Evolutionary conservation across 2,113 vertebrate species (phyloP), one percentile per base, ranked within the genome.

Genomic region (Tor tambroides): DNA sequence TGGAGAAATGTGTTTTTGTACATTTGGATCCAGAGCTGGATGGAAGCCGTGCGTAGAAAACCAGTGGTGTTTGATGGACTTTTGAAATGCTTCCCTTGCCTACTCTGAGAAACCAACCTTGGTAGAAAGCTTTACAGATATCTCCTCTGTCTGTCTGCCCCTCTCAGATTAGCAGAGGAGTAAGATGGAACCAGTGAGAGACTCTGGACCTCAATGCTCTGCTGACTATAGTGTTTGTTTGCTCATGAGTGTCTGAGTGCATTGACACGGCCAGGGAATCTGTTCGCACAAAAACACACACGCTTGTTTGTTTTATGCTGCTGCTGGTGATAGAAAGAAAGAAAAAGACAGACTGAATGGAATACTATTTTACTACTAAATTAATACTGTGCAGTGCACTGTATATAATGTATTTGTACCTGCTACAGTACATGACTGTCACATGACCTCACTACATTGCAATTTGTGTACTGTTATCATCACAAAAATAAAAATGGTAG

Each of bases 201-300:
- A 78, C 76, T 51, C 43, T 15, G 6, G 43, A 77, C 49, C 76
- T 54, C 43, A 78, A 9, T 19, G 49, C 43, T 78, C 28, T 77
- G 74, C 74, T 54, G 76, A 78, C 46, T 51, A 30, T 10, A 78
- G 49, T 54, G 49, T 78, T 78, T 78, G 76, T 78, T 78, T 78
- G 76, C 46, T 78, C 76, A 54, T 28, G 76, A 78, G 49, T 49
- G 49, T 78, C 76, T 54, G 76, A 78, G 76, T 54, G 76, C 76
- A 54, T 78, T 78, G 49, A 54, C 76, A 78, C 2, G 49, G 76
- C 17, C 28, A 30, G 28, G 49, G 49, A 78, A 32, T 32, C 28
- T 78, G 49, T 78, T 30, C 54, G 46, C 43, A 78, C 76, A 76
- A 49, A 46, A 49, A 78, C 49, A 78, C 76, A 78, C 76, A 54